Evolutionary conservation across 2,113 vertebrate species (phyloP).

Genomic region (Periophthalmus modestus): DNA sequence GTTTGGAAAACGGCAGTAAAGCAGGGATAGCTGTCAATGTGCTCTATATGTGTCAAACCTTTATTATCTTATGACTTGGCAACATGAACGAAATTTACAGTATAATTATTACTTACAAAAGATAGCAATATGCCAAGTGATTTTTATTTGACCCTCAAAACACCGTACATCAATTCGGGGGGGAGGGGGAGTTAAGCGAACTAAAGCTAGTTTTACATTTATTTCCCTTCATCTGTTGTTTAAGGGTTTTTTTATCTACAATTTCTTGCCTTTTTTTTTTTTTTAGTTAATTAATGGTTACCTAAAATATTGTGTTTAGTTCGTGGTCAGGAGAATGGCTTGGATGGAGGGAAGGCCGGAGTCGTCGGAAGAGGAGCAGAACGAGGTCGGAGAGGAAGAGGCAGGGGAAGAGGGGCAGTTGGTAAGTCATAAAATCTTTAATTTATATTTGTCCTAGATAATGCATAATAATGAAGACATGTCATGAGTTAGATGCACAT

Average conservation of each 20-base stretch:
- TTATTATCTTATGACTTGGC: neutral
- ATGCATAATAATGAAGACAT: too few species aligned
- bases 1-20: neutral
- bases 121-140: too few species aligned
- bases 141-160: too few species aligned
- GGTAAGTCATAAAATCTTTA: constrained; percentile 64
- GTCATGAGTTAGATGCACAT: neutral
- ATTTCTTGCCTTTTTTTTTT: neutral
- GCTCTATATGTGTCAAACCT: neutral
- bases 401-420: constrained; percentile 86
- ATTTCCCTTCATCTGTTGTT: neutral
- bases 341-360: constrained; percentile 87
- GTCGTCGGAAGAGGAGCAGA: constrained; percentile 88
- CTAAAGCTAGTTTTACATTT: too few species aligned
- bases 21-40: neutral
- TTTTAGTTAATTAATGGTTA: neutral
- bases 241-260: neutral
- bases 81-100: neutral
- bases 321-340: constrained; percentile 94
- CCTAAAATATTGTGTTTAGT: constrained; percentile 68
- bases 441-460: too few species aligned
- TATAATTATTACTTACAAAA: too few species aligned
- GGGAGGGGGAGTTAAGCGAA: too few species aligned
- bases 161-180: too few species aligned
- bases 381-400: constrained; percentile 89